Base-by-base conservation (phyloP, 2,888 invertebrate species). In the Busseola fusca region DNA sequence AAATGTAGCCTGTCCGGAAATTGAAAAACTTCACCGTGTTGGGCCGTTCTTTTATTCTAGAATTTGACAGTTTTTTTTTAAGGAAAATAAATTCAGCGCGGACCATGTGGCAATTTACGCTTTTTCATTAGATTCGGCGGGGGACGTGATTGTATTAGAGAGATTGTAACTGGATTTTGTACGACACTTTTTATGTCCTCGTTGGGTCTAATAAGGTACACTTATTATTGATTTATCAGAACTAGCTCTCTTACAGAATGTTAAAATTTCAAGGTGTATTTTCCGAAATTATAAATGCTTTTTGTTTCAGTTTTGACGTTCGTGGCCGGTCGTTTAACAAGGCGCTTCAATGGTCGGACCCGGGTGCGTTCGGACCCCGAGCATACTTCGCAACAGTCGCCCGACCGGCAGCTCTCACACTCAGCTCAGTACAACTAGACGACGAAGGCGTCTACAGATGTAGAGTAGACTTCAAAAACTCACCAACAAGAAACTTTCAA, bases 381-480 rank as follows among this genome's bases (percentile, higher is more conserved):
- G 98, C 98, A 9, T 98, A 98, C 92, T 98, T 98, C 92, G 97
- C 98, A 40, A 97, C 97, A 7, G 97, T 97, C 65, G 97, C 98
- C 18, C 96, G 97, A 80, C 98, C 98, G 62, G 98, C 98, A 30
- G 97, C 97, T 25, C 95, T 98, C 71, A 97, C 98, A 54, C 96
- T 98, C 74, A 98, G 97, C 89, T 98, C 98, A 72, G 98, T 98
- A 69, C 97, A 98, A 88, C 94, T 98, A 84, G 97, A 98, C 87
- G 98, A 98, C 87, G 98, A 98, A 90, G 98, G 98, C 62, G 96
- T 96, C 72, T 98, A 98, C 94, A 96, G 98, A 84, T 98, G 98
- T 92, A 96, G 98, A 78, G 98, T 98, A 48, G 98, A 98, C 94
- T 98, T 98, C 93, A 97, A 97, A 87, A 98, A 98, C 89, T 98